Evolutionary conservation across 2,797 vertebrate species (phyloP).

Genomic region (Myiothlypis chrysogaster): DNA sequence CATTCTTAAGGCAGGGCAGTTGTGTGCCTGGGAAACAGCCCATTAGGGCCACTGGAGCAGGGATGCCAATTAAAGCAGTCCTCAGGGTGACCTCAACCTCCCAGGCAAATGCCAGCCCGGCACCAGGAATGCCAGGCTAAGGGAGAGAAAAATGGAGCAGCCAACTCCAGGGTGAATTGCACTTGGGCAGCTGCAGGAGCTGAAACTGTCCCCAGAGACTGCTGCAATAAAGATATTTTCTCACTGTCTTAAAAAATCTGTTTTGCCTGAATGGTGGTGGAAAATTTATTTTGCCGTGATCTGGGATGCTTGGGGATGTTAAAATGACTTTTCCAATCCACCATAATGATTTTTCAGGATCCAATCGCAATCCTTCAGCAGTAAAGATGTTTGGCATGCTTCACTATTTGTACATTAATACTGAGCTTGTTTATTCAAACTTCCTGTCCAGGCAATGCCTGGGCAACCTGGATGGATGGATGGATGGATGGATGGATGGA

Average conservation of each 20-base stretch:
- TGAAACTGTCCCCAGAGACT: background rate
- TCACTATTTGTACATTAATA: background rate
- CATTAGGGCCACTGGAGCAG: background rate
- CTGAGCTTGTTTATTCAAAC: background rate
- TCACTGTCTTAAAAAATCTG: background rate
- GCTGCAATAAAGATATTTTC: background rate
- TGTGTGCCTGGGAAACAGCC: conserved; percentile 30
- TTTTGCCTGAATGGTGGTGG: background rate
- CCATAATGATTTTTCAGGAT: background rate
- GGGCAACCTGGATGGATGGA: background rate
- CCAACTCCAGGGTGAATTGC: background rate
- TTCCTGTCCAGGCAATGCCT: background rate
- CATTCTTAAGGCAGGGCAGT: background rate
- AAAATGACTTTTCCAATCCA: background rate
- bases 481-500: background rate
- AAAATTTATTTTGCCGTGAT: background rate
- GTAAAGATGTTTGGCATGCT: background rate
- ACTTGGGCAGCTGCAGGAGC: background rate
- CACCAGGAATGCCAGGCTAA: background rate
- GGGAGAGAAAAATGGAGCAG: background rate
- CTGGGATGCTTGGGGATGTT: background rate
- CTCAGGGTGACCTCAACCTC: background rate
- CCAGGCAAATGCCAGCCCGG: background rate
- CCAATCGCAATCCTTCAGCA: background rate
- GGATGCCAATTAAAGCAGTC: conserved; percentile 36